These are phyloP conservation scores for Mythimna vitellina DNA, from an alignment of 2,888 invertebrate species.

Conservation along the genomic window DNA sequence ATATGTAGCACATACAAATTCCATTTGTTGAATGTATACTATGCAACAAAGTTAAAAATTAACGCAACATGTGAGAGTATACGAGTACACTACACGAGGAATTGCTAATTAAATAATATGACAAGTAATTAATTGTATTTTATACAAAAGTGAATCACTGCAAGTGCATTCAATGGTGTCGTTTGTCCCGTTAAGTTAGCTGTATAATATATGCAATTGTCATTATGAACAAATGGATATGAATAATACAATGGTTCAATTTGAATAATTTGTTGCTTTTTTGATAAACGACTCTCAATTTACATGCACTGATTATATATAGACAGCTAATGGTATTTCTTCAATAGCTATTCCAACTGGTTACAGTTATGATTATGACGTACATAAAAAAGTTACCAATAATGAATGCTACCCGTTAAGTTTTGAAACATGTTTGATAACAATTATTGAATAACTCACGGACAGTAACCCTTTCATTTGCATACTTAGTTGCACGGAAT, in stretches of 20 bases:
- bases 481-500: constrained; percentile 69
- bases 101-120: constrained; percentile 29
- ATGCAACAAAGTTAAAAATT: constrained; percentile 16
- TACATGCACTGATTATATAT: constrained; percentile 18
- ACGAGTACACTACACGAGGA: background rate
- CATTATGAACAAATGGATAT: constrained; percentile 52
- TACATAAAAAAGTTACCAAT: constrained; percentile 51
- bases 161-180: constrained; percentile 48
- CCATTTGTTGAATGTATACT: constrained; percentile 26
- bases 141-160: constrained; percentile 45
- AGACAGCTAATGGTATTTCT: constrained; percentile 14
- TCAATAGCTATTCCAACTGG: constrained; percentile 20
- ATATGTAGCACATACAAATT: constrained; percentile 21
- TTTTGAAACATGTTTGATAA: constrained; percentile 67
- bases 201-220: constrained; percentile 59
- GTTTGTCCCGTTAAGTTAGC: constrained; percentile 57
- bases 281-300: constrained; percentile 39
- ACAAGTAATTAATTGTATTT: constrained; percentile 33
- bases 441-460: constrained; percentile 68
- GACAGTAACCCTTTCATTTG: constrained; percentile 73
- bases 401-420: constrained; percentile 51
- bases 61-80: constrained; percentile 15
- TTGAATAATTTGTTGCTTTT: constrained; percentile 50
- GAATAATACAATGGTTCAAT: constrained; percentile 54
- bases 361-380: constrained; percentile 46